A percentile compares a stretch with the other conserved stretches of the same genome.
phyloP scores from a whole-genome alignment of 2,888 invertebrate species.

The Panzeria rudis region DNA sequence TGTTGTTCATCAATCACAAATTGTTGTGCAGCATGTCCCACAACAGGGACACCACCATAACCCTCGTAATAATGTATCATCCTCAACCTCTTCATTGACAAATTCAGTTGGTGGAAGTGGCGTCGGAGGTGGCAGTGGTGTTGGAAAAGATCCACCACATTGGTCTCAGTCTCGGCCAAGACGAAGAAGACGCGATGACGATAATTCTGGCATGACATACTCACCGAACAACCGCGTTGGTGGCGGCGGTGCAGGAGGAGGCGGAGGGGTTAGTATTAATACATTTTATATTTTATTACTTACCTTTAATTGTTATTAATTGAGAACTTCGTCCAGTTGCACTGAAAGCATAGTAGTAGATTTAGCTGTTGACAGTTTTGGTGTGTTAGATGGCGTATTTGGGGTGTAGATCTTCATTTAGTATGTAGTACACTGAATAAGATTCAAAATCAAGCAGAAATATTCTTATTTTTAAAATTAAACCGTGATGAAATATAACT shows the following conservation, averaged over 20 bases:
- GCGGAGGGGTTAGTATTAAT: constrained; percentile 77
- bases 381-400: constrained; percentile 63
- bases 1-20: constrained; percentile 72
- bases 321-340: constrained; percentile 67
- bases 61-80: constrained; percentile 77
- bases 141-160: constrained; percentile 77
- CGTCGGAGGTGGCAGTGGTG: constrained; percentile 73
- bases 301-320: constrained; percentile 62
- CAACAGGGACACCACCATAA: constrained; percentile 76
- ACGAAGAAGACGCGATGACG: constrained; percentile 81
- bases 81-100: constrained; percentile 79
- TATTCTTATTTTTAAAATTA: too few relatives aligned
- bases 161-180: constrained; percentile 80
- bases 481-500: too few relatives aligned
- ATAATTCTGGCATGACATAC: constrained; percentile 79
- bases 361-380: constrained; percentile 67
- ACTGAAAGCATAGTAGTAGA: constrained; percentile 64
- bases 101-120: constrained; percentile 76
- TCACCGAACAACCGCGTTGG: constrained; percentile 78
- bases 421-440: too few relatives aligned
- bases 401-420: too few relatives aligned
- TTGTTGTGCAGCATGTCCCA: constrained; percentile 75
- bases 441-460: too few relatives aligned
- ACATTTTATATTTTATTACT: constrained; percentile 72
- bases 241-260: constrained; percentile 73